A percentile compares a stretch with the other conserved stretches of the same genome.
These are phyloP conservation scores for Pachyseris speciosa DNA, from an alignment of 64 coral and sea anemone genomes.

Conservation along the genomic window DNA sequence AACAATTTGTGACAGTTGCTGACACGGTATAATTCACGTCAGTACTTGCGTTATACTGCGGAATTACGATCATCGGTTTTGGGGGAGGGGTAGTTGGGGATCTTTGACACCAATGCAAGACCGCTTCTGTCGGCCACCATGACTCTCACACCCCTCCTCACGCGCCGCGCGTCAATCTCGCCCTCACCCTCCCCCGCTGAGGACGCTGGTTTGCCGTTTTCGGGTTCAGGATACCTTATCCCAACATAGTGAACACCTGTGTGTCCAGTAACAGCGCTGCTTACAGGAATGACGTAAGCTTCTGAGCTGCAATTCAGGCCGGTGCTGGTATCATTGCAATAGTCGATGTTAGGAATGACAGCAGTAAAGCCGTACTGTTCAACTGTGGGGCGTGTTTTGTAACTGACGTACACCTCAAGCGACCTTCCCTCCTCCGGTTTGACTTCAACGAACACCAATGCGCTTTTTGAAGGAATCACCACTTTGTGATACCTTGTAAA, in stretches of 20 bases:
- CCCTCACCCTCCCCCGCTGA: not conserved
- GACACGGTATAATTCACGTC: constrained; percentile 91
- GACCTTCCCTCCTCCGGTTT: constrained; percentile 49
- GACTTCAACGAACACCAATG: constrained; percentile 58
- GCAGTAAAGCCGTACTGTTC: constrained; percentile 57
- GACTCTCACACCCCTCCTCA: constrained; percentile 65
- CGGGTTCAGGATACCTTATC: constrained; percentile 39
- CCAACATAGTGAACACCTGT: constrained; percentile 81
- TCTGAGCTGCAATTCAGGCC: constrained; percentile 71
- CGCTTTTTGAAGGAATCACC: constrained; percentile 69
- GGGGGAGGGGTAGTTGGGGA: constrained; percentile 86
- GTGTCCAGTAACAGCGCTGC: constrained; percentile 70
- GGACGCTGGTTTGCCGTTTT: not conserved
- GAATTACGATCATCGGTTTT: constrained; percentile 55
- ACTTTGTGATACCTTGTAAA: constrained; percentile 70
- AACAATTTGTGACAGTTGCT: constrained; percentile 63
- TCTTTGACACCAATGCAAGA: constrained; percentile 85
- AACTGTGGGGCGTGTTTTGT: constrained; percentile 63
- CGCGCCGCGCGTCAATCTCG: not conserved
- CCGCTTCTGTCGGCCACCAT: constrained; percentile 72
- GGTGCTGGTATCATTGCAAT: not conserved
- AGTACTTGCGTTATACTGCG: constrained; percentile 62
- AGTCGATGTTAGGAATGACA: constrained; percentile 60
- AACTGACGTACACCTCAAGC: constrained; percentile 62
- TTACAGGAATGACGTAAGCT: constrained; percentile 65